Evolutionary conservation across 2,113 vertebrate species (phyloP).

Genomic region (Pachyramphus minor): DNA sequence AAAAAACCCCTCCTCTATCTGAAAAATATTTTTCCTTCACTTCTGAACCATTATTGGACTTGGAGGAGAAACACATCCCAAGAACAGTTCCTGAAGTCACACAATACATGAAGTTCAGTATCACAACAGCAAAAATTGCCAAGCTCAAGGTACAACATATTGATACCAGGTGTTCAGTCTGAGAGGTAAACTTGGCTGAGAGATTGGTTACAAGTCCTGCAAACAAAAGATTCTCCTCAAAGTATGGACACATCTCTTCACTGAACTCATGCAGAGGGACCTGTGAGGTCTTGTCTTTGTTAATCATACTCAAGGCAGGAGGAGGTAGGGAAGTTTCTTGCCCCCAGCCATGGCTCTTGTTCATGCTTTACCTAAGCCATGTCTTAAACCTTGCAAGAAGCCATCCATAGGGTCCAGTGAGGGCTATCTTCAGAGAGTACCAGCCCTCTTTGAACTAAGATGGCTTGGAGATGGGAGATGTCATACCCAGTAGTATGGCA

Average conservation of each 20-base stretch:
- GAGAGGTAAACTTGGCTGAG: not conserved
- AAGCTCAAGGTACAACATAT: not conserved
- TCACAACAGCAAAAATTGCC: not conserved
- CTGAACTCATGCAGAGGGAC: not conserved
- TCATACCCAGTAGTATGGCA: not conserved
- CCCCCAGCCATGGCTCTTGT: not conserved
- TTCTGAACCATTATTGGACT: not conserved
- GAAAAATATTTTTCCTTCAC: not conserved
- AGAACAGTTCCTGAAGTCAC: not conserved
- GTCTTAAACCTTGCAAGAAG: not conserved
- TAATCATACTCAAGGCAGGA: not conserved
- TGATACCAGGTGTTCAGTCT: not conserved
- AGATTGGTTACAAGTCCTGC: not conserved
- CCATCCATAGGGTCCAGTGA: not conserved
- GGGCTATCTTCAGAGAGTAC: not conserved
- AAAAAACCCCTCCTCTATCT: fast-evolving
- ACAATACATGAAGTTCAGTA: not conserved
- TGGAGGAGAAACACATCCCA: not conserved
- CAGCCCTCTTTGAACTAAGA: not conserved
- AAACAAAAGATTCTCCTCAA: not conserved
- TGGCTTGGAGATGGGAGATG: fast-evolving
- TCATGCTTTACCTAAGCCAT: not conserved
- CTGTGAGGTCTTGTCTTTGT: not conserved
- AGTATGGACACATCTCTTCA: not conserved
- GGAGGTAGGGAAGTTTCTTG: not conserved